A percentile compares a stretch with the other conserved stretches of the same genome.
phyloP scores from a whole-genome alignment of 2,113 vertebrate species.

The Aspidoscelis tigris region DNA sequence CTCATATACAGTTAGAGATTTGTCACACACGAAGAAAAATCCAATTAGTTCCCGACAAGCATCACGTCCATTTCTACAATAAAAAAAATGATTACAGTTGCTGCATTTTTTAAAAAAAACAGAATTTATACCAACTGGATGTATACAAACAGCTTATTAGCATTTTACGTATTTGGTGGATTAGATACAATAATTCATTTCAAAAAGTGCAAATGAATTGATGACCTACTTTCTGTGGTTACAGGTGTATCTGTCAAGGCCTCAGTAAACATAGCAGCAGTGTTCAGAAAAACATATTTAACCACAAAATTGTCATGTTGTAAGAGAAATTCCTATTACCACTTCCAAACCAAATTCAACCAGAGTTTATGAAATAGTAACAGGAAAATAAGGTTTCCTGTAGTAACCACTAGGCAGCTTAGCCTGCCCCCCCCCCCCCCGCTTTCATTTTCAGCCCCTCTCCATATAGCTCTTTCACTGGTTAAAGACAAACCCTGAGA shows the following conservation, averaged over 20 bases:
- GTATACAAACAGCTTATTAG: not conserved
- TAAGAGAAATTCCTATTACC: not conserved
- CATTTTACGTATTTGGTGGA: not conserved
- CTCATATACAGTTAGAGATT: conserved; percentile 82
- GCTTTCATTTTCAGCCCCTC: too few relatives aligned
- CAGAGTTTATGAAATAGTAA: not conserved
- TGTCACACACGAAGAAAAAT: conserved; percentile 81
- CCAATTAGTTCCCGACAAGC: conserved; percentile 83
- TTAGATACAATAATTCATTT: not conserved
- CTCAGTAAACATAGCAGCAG: not conserved
- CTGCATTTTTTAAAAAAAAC: conserved; percentile 2
- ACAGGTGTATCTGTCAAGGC: not conserved
- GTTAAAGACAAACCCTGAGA: too few relatives aligned
- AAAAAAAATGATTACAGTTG: conserved; percentile 44
- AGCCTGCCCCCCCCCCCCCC: too few relatives aligned
- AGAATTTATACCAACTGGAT: not conserved
- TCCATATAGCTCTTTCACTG: too few relatives aligned
- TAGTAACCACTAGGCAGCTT: too few relatives aligned
- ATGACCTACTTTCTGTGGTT: not conserved
- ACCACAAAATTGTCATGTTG: not conserved
- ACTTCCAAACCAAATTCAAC: not conserved
- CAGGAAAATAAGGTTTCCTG: too few relatives aligned
- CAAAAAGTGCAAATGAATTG: not conserved
- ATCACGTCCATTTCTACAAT: conserved; percentile 80
- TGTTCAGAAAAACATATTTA: not conserved